Conservation (phyloP, 2,797 vertebrate genomes). For the Protonibea diacanthus region DNA sequence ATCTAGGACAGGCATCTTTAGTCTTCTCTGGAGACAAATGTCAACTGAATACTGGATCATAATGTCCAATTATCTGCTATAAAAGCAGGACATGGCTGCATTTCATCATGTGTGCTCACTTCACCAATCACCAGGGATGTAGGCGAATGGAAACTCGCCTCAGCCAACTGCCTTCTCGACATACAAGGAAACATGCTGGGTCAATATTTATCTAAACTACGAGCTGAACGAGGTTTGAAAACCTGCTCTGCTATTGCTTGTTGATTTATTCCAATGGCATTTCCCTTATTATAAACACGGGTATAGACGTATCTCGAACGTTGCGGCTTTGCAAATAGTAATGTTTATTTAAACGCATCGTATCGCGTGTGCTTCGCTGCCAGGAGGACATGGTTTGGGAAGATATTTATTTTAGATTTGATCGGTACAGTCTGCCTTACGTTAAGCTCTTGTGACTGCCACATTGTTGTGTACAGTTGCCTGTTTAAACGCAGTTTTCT, state of each 20-base stretch:
- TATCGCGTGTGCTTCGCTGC: not conserved
- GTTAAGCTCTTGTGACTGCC: not conserved
- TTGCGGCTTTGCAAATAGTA: not conserved
- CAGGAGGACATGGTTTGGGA: not conserved
- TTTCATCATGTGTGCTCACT: slow-evolving; percentile 1
- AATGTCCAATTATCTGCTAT: slow-evolving; percentile 32
- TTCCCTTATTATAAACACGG: not conserved
- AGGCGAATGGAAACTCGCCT: slow-evolving; percentile 4
- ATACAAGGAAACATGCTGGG: not conserved
- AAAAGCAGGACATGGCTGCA: slow-evolving; percentile 6
- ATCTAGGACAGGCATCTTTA: slow-evolving; percentile 5
- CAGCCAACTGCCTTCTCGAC: not conserved
- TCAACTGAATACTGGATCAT: not conserved
- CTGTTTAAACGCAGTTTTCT: not conserved
- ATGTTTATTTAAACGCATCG: not conserved
- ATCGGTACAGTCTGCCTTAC: not conserved
- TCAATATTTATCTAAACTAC: not conserved
- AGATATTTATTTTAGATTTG: not conserved
- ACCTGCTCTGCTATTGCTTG: not conserved
- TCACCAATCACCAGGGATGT: not conserved
- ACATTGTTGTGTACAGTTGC: too few relatives aligned
- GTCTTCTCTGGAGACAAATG: slow-evolving; percentile 13
- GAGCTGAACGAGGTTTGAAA: not conserved
- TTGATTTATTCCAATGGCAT: not conserved
- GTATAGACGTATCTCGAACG: too few relatives aligned